A percentile compares a stretch with the other conserved stretches of the same genome.
These are phyloP conservation scores for Stichopus chloronotus DNA, from an alignment of 35 echinoderm and acorn worm species.

Conservation along the genomic window DNA sequence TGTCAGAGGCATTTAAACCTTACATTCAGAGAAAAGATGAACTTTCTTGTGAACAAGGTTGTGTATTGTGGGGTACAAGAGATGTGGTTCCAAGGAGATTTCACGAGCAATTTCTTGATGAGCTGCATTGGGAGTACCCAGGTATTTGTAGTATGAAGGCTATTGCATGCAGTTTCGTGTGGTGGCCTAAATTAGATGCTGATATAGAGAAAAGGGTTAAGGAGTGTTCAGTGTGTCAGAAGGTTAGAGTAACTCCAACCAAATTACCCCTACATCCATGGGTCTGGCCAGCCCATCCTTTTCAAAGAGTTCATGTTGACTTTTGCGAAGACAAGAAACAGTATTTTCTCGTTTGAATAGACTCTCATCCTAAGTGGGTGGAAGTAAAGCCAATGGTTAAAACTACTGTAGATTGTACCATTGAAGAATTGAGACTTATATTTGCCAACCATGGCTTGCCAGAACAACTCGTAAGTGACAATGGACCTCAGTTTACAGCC, in stretches of 20 bases:
- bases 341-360: constrained; percentile 33
- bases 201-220: constrained; percentile 38
- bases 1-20: constrained; percentile 38
- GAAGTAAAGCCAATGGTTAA: constrained; percentile 42
- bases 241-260: constrained; percentile 2
- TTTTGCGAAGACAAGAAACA: constrained; percentile 40
- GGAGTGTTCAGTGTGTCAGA: constrained; percentile 53
- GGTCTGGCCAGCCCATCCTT: constrained; percentile 48
- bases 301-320: constrained; percentile 49
- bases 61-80: constrained; percentile 27
- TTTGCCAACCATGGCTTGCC: constrained; percentile 28
- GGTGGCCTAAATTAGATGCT: constrained; percentile 65
- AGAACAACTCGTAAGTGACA: too few relatives aligned
- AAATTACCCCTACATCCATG: constrained; percentile 55
- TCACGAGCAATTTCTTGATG: not conserved
- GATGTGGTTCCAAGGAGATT: not conserved
- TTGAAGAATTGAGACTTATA: constrained; percentile 4
- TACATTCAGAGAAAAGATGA: constrained; percentile 8
- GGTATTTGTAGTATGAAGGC: constrained; percentile 68
- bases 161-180: constrained; percentile 33
- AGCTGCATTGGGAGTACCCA: constrained; percentile 37
- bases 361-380: constrained; percentile 46
- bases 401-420: constrained; percentile 23
- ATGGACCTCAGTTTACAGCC: constrained; percentile 56
- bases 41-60: too few relatives aligned